phyloP scores from a whole-genome alignment of 2,888 invertebrate species.

The Limenitis camilla region DNA sequence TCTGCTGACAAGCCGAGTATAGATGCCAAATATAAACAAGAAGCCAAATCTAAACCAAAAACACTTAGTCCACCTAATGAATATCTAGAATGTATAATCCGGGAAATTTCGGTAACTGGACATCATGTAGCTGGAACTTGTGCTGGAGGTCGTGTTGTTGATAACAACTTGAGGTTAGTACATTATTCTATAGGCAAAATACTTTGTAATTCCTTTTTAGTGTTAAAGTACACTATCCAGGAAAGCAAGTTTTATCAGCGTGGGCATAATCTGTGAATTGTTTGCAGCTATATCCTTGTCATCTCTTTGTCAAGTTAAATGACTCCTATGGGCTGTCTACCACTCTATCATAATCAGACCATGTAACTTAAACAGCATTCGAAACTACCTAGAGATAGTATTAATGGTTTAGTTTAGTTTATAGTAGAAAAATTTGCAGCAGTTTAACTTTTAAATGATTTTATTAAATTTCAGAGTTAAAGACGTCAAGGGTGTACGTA shows the following conservation, averaged over 20 bases:
- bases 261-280: neutral
- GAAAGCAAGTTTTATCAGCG: no score
- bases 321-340: no score
- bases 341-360: no score
- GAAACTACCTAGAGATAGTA: no score
- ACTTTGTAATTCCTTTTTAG: neutral
- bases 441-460: neutral
- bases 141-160: constrained; percentile 84
- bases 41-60: constrained; percentile 22
- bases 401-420: neutral
- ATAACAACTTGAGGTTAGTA: constrained; percentile 75
- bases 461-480: constrained; percentile 73
- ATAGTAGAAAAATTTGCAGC: neutral
- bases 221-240: neutral
- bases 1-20: neutral
- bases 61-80: constrained; percentile 53
- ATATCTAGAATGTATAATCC: constrained; percentile 78
- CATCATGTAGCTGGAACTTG: constrained; percentile 89
- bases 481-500: constrained; percentile 77
- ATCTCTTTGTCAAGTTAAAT: no score
- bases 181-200: no score
- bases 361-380: no score
- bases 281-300: neutral
- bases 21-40: neutral
- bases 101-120: constrained; percentile 78